Base-by-base conservation (phyloP, 2,113 vertebrate species). In the Epinephelus moara region DNA sequence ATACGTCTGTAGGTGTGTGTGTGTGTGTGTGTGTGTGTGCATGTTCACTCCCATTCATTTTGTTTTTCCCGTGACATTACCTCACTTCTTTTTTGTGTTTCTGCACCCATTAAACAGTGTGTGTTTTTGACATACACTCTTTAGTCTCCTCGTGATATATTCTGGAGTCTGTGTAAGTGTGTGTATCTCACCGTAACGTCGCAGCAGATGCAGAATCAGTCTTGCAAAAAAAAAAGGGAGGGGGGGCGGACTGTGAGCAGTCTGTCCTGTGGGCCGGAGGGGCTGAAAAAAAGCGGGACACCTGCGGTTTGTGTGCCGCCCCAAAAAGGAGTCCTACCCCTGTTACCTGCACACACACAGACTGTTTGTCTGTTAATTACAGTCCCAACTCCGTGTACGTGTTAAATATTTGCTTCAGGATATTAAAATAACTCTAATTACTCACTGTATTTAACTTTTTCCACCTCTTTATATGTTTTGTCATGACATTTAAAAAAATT, bases 161-260 rank as follows among this genome's bases (percentile, higher is more conserved):
- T 57, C 4, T 25, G 6, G 37, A 21, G 57, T 10, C 13, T 61
- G 72, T 47, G n/a, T 47, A 25, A 10, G 18, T 55, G 72, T 60
- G 73, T 78, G 78, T 61, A 1, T 61, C 14, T 71, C 60, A 67
- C 10, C 49, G 6, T 77, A 60, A 60, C 25, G 1, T 60, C 1
- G 19, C 45, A 74, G 57, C 69, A 88, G 17, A 81, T 70, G 69
- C 59, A 75, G 23, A 70, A 40, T 81, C 27, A 78, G 33, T 85
- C 11, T 73, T 33, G n/a, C 64, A 30, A 68, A 27, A 60, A 27
- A 60, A 25, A 67, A 37, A 30, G 4, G 30, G 30, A 1, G 4
- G 33, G 33, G 1, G 33, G 33, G 13, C 12, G 10, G 62, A 67
- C 64, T 81, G 64, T 75, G 78, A 78, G 53, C 70, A 66, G 81